Percentiles rank a stretch among this genome's conserved stretches.
These are phyloP conservation scores for Spondyliosoma cantharus DNA, from an alignment of 2,797 vertebrate species.

Conservation along the genomic window DNA sequence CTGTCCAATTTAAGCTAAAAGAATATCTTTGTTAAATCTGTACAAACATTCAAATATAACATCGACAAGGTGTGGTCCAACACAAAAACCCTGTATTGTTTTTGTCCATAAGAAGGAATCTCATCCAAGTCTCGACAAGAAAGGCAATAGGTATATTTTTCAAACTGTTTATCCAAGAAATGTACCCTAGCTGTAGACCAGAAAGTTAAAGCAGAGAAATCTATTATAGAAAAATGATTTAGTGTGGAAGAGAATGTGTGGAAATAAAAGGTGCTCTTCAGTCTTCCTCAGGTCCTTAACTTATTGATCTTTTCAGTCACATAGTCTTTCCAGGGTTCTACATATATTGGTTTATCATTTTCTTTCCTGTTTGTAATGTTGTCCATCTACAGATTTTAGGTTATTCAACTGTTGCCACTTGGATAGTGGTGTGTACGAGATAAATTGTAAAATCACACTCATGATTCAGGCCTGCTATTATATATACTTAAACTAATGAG, in stretches of 20 bases:
- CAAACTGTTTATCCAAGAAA: not conserved
- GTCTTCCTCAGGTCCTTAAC: not conserved
- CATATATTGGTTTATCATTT: not conserved
- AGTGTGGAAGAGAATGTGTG: not conserved
- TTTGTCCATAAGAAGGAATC: not conserved
- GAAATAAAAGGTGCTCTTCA: not conserved
- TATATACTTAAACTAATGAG: conserved; percentile 22
- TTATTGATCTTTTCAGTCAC: not conserved
- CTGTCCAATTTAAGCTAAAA: not conserved
- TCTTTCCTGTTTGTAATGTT: not conserved
- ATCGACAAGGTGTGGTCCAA: too few relatives aligned
- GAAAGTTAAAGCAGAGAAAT: not conserved
- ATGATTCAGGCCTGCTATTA: not conserved
- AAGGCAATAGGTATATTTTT: not conserved
- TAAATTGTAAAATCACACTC: not conserved
- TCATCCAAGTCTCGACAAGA: too few relatives aligned
- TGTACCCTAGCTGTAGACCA: not conserved
- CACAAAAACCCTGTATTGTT: too few relatives aligned
- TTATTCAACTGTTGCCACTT: not conserved
- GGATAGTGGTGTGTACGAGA: not conserved
- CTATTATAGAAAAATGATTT: not conserved
- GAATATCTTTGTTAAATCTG: not conserved
- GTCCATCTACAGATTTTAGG: not conserved
- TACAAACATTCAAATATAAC: not conserved
- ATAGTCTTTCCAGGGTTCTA: not conserved